These are phyloP conservation scores for Agrotis puta DNA, from an alignment of 2,888 invertebrate species.

Conservation along the genomic window DNA sequence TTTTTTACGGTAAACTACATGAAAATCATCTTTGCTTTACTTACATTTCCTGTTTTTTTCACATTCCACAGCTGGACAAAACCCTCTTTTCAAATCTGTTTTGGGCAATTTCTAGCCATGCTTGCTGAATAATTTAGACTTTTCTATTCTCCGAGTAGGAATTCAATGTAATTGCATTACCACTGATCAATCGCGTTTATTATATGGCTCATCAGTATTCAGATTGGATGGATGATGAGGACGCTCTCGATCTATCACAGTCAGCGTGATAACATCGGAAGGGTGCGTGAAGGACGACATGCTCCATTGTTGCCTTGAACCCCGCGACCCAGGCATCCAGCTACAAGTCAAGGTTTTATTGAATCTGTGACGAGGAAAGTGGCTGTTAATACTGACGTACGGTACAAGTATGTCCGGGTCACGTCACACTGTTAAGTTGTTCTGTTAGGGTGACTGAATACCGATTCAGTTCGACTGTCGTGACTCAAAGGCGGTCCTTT, in stretches of 20 bases:
- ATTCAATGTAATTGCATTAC: conserved; percentile 49
- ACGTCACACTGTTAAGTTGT: neutral
- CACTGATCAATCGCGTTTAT: conserved; percentile 51
- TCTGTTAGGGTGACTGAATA: neutral
- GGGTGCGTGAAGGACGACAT: conserved; percentile 47
- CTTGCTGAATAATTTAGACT: neutral
- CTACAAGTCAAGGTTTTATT: conserved; percentile 25
- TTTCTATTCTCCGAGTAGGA: conserved; percentile 2
- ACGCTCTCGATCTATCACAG: conserved; percentile 57
- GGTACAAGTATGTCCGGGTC: neutral
- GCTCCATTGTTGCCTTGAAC: conserved; percentile 32
- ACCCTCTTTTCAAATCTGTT: too few relatives aligned
- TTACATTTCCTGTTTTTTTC: too few relatives aligned
- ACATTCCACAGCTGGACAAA: too few relatives aligned
- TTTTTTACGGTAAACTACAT: neutral
- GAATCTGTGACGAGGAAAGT: conserved; percentile 17
- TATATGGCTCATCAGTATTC: conserved; percentile 59
- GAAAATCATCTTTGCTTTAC: neutral
- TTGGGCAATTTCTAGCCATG: too few relatives aligned
- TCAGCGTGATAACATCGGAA: conserved; percentile 58
- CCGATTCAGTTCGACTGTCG: too few relatives aligned
- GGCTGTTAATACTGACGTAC: neutral
- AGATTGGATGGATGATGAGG: conserved; percentile 52
- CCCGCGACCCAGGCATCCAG: conserved; percentile 12
- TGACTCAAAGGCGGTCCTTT: too few relatives aligned